These are phyloP conservation scores for Pipistrellus kuhlii DNA, from an alignment of 2,797 vertebrate genomes.

Conservation along the genomic window DNA sequence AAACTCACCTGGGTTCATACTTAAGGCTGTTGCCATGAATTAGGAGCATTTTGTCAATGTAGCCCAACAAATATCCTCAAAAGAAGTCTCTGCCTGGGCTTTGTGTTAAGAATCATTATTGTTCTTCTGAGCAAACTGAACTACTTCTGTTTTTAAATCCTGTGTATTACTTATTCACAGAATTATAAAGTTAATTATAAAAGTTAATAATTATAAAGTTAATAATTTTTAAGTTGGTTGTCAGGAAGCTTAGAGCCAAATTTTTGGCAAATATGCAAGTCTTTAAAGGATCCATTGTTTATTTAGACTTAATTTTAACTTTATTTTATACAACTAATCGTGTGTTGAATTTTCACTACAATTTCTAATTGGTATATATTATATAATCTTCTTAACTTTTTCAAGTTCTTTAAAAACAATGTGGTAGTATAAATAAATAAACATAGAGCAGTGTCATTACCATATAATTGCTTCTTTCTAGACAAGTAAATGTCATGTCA, in stretches of 20 bases:
- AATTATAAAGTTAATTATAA: no score
- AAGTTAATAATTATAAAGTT: neutral
- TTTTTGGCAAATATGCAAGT: neutral
- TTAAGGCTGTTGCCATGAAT: neutral
- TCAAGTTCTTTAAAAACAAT: conserved; percentile 14
- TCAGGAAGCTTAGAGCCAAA: neutral
- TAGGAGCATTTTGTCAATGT: neutral
- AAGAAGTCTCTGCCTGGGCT: neutral
- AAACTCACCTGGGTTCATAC: neutral
- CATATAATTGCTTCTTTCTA: neutral
- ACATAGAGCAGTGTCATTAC: neutral
- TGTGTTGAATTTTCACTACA: neutral
- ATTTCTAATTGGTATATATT: conserved; percentile 36
- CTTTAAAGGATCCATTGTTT: neutral
- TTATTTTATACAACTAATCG: neutral
- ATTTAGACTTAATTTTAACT: conserved; percentile 49
- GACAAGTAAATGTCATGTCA: neutral
- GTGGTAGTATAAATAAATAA: neutral
- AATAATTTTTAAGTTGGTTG: neutral
- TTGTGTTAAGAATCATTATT: neutral
- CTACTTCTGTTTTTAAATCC: neutral
- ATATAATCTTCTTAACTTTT: conserved; percentile 2
- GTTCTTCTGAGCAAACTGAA: neutral
- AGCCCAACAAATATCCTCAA: neutral
- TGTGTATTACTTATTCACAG: neutral